Evolutionary conservation across 2,888 invertebrate genomes (phyloP), one percentile per base, ranked within the genome.

Genomic region (Agrochola litura): DNA sequence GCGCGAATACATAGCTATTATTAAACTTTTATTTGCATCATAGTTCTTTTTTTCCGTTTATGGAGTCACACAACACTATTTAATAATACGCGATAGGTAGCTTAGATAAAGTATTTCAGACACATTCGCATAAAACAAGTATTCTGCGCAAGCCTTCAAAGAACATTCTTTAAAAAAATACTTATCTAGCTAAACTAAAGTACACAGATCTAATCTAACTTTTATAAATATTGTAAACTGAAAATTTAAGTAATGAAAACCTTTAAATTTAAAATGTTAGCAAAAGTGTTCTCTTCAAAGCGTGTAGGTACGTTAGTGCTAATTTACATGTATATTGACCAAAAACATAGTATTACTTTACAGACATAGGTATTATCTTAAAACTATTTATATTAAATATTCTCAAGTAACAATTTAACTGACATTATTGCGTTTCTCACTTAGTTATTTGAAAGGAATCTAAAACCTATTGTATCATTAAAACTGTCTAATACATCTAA

Each of bases 361-460:
- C 85, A 89, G 70, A 86, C 76, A 73, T 79, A 85, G 25, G 60
- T 86, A 83, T 77, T 79, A 86, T 82, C 91, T 88, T 91, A 92
- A 86, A 90, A 75, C 64, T 83, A 86, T 85, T 85, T 84, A 88
- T 88, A 89, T 87, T 88, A 88, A 91, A 87, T 85, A 88, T 85
- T 82, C 69, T 81, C 80, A 75, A 81, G 61, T 88, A 81, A 90
- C 93, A 94, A 93, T 93, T 93, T 91, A 85, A 94, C 93, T 93
- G 93, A 92, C 90, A 92, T 95, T 95, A 95, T 95, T 95, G 95
- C 95, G 86, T 91, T 92, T 95, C 94, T 95, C 95, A 95, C 95
- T 95, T 90, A 81, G 37, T 79, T 76, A 66, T 78, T 86, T 72
- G 73, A 83, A 81, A 65, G 76, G 73, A 82, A 79, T 86, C 74